A percentile compares a stretch with the other conserved stretches of the same genome.
Conservation (phyloP, 2,888 invertebrate genomes). For the Argyresthia goedartella region DNA sequence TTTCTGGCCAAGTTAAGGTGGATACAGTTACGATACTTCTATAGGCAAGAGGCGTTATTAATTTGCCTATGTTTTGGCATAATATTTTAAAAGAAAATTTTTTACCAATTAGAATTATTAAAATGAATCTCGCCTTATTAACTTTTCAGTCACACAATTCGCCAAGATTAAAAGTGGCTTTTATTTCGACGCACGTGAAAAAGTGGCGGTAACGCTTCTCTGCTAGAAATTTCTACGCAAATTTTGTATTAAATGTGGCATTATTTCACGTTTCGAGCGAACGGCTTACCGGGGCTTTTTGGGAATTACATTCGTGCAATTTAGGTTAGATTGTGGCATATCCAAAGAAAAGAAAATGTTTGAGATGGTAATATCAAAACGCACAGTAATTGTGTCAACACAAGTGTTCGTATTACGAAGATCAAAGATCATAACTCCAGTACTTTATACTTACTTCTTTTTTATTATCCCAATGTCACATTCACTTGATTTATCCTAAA, state of each 20-base stretch:
- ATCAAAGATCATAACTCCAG: too few relatives aligned
- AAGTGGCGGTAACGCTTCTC: conserved; percentile 16
- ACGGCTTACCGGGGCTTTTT: background rate
- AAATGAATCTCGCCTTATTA: conserved; percentile 41
- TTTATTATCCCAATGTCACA: too few relatives aligned
- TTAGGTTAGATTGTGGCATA: background rate
- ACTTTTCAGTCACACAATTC: conserved; percentile 42
- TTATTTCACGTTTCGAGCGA: background rate
- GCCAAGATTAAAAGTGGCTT: conserved; percentile 28
- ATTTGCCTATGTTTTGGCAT: background rate
- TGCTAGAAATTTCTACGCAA: background rate
- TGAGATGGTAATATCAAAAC: too few relatives aligned
- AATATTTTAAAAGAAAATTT: background rate
- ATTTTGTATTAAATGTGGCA: background rate
- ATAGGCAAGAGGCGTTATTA: background rate
- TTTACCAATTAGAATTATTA: conserved; percentile 28
- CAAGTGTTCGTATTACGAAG: too few relatives aligned
- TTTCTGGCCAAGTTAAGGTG: too few relatives aligned
- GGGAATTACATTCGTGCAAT: background rate
- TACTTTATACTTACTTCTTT: too few relatives aligned
- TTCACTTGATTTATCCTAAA: too few relatives aligned
- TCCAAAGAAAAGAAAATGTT: background rate
- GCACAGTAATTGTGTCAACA: too few relatives aligned
- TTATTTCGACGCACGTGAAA: conserved; percentile 22
- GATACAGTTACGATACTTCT: too few relatives aligned